Evolutionary conservation across 2,113 vertebrate genomes (phyloP).

Genomic region (rat (Rattus norvegicus)): DNA sequence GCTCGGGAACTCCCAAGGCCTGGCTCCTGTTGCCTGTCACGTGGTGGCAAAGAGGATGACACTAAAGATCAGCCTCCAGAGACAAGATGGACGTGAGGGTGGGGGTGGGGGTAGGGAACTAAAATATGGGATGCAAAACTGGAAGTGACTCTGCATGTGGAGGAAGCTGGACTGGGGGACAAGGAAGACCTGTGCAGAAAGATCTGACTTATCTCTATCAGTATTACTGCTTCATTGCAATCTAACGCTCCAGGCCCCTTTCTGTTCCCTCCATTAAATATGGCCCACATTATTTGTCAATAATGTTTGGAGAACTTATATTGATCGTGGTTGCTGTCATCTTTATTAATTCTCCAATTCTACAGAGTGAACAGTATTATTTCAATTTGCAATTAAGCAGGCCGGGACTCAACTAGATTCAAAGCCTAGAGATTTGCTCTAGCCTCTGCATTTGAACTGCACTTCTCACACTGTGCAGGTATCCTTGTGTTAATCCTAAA

Average conservation of each 20-base stretch:
- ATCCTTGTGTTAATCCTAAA: neutral
- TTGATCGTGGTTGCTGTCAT: fast-evolving
- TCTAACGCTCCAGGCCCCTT: neutral
- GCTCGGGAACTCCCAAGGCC: neutral
- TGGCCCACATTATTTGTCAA: neutral
- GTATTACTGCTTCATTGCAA: neutral
- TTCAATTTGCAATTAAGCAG: neutral
- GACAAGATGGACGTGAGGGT: neutral
- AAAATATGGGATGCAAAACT: neutral
- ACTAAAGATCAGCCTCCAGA: slow-evolving; percentile 13
- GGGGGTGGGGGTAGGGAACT: neutral
- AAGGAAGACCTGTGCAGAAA: neutral
- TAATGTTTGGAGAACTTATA: neutral
- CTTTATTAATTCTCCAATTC: neutral
- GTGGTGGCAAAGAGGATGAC: neutral
- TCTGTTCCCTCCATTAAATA: neutral
- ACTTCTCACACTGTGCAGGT: fast-evolving
- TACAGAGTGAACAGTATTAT: neutral
- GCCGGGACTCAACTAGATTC: neutral
- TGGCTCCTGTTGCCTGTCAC: slow-evolving; percentile 18
- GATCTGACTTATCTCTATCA: neutral
- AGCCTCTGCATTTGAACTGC: neutral
- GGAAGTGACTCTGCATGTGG: neutral
- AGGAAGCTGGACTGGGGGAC: neutral
- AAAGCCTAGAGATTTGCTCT: neutral